phyloP scores from a whole-genome alignment of 2,797 vertebrate species.

The Enteromius treurensis region DNA sequence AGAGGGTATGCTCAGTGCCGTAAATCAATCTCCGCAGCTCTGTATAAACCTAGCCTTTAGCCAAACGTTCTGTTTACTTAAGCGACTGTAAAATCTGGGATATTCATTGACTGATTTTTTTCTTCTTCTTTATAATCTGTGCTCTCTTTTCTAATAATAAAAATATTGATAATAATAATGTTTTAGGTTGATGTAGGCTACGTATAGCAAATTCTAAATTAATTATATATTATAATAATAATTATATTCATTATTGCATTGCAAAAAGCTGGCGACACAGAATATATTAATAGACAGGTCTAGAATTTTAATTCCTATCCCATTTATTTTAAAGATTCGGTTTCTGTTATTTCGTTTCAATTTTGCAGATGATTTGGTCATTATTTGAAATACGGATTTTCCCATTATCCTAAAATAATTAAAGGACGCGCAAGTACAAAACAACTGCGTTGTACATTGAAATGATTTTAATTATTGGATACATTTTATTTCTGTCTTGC shows the following conservation, averaged over 20 bases:
- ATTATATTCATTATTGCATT: not conserved
- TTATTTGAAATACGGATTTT: not conserved
- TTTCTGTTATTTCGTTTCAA: not conserved
- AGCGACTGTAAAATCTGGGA: conserved; percentile 28
- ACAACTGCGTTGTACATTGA: not conserved
- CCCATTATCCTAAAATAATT: not conserved
- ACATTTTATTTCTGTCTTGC: not conserved
- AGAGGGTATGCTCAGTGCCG: conserved; percentile 77
- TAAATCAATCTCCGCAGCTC: conserved; percentile 87
- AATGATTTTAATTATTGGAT: not conserved
- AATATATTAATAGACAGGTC: not conserved
- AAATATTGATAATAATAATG: not conserved
- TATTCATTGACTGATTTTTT: conserved; percentile 26
- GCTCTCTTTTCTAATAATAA: not conserved
- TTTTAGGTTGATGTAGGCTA: not conserved
- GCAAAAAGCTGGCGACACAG: not conserved
- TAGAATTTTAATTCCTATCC: not conserved
- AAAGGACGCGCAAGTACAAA: not conserved
- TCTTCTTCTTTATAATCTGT: not conserved
- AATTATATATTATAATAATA: not conserved
- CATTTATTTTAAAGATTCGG: not conserved
- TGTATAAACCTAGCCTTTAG: conserved; percentile 75
- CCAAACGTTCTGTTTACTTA: conserved; percentile 62
- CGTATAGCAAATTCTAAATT: not conserved
- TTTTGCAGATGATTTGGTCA: not conserved